A percentile compares a stretch with the other conserved stretches of the same genome.
These are phyloP conservation scores for Leucoraja erinaceus DNA, from an alignment of 2,113 vertebrate genomes.

Conservation along the genomic window DNA sequence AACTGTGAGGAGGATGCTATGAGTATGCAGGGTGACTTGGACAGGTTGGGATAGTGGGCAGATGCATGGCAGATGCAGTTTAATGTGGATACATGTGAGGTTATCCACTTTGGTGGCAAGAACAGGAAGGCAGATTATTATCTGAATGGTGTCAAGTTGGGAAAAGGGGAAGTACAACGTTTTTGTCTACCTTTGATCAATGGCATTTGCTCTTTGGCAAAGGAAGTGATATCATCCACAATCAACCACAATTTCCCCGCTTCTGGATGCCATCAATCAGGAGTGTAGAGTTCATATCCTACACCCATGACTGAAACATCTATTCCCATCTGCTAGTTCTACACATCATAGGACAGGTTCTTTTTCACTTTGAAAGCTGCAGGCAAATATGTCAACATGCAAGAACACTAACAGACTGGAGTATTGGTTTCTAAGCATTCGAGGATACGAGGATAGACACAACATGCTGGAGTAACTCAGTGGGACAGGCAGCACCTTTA, in stretches of 20 bases:
- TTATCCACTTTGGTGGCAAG: no score
- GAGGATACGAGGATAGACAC: no score
- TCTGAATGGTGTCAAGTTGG: no score
- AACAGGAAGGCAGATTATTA: no score
- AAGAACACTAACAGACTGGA: not conserved
- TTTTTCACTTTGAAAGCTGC: not conserved
- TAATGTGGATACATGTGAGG: no score
- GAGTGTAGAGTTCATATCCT: not conserved
- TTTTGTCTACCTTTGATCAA: not conserved
- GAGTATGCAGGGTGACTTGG: no score
- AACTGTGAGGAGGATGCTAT: no score
- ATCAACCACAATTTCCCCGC: not conserved
- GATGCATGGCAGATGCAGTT: no score
- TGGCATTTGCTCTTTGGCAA: not conserved
- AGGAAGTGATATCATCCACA: conserved; percentile 23
- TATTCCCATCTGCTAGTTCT: not conserved
- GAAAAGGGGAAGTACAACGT: no score
- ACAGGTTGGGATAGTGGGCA: no score
- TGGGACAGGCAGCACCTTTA: no score
- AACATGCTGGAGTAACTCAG: no score
- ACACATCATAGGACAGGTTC: not conserved
- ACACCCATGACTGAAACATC: not conserved
- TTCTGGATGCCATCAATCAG: conserved; percentile 2
- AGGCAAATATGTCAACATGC: not conserved
- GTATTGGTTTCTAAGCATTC: not conserved